These are phyloP conservation scores for Phyto melanocephala DNA, from an alignment of 2,888 invertebrate genomes.

Conservation along the genomic window DNA sequence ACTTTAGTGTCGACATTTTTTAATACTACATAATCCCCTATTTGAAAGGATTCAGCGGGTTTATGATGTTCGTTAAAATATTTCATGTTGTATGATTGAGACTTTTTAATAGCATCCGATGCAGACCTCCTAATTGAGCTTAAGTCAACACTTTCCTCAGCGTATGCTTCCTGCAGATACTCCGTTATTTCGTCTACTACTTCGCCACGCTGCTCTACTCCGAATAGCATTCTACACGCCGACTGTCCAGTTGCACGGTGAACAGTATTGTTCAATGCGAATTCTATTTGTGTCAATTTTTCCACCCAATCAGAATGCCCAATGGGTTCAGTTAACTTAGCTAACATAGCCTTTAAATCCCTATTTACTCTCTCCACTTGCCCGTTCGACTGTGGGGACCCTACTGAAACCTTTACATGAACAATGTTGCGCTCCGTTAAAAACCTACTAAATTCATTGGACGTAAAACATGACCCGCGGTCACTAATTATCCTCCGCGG, in stretches of 20 bases:
- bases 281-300: neutral
- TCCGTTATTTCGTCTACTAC: no score
- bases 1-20: constrained; percentile 16
- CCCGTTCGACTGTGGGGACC: neutral
- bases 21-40: constrained; percentile 14
- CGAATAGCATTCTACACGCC: neutral
- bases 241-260: constrained; percentile 37
- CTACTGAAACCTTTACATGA: no score
- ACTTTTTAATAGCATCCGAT: neutral
- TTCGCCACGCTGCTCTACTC: neutral
- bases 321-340: neutral
- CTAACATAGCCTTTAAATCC: constrained; percentile 3
- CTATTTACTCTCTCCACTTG: neutral
- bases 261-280: constrained; percentile 37
- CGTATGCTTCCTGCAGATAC: neutral
- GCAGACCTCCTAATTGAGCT: neutral
- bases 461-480: constrained; percentile 19
- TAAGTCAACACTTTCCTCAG: neutral
- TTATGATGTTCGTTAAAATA: neutral
- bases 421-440: neutral
- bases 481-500: constrained; percentile 11
- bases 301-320: neutral
- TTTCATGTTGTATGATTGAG: neutral
- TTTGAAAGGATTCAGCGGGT: neutral
- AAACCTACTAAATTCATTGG: neutral